phyloP scores from a whole-genome alignment of 2,797 vertebrate genomes.

The Manis javanica region DNA sequence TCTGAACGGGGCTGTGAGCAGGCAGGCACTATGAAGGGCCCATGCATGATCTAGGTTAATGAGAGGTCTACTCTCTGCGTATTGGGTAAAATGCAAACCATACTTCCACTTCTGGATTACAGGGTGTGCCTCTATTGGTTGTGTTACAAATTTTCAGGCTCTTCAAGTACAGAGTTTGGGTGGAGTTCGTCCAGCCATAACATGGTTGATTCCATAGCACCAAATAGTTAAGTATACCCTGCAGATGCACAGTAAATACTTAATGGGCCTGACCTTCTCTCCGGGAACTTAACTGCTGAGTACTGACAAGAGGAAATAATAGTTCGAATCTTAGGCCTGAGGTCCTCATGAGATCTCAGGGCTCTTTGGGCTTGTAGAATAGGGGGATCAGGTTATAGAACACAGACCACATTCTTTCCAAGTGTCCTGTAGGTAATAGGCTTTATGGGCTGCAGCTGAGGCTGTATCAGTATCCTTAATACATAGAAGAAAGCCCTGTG shows the following conservation, averaged over 20 bases:
- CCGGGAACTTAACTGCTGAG: background rate
- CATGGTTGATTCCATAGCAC: background rate
- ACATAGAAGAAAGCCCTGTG: background rate
- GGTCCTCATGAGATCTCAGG: background rate
- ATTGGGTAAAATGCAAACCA: background rate
- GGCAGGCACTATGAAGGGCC: background rate
- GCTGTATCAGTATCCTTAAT: background rate
- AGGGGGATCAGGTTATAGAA: background rate
- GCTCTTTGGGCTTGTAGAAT: background rate
- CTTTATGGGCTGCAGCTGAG: background rate
- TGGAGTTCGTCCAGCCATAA: background rate
- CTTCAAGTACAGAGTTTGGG: background rate
- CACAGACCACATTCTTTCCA: background rate
- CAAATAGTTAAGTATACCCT: background rate
- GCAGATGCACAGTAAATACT: background rate
- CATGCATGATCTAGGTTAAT: background rate
- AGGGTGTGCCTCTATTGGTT: background rate
- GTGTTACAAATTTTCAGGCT: background rate
- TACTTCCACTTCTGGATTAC: background rate
- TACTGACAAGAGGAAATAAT: background rate
- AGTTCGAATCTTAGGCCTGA: background rate
- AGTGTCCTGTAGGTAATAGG: background rate
- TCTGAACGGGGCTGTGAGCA: background rate
- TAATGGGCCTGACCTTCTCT: background rate
- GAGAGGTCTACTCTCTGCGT: background rate